Percentiles rank a stretch among this genome's conserved stretches.
Conservation (phyloP, 92 coral and sea anemone species). For the Zoanthus sociatus region DNA sequence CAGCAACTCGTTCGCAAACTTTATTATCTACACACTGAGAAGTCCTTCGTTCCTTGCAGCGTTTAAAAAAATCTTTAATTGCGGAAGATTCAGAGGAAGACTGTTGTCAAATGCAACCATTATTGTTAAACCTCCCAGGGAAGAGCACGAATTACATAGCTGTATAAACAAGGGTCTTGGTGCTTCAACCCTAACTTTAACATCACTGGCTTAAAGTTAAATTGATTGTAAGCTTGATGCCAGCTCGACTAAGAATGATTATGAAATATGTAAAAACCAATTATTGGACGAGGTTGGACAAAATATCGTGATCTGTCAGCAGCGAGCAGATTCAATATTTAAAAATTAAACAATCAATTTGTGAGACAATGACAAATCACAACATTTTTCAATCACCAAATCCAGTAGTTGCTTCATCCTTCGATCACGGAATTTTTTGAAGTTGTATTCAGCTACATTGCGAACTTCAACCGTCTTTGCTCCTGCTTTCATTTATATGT, state of each 20-base stretch:
- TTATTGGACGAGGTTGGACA: too few relatives aligned
- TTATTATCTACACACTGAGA: constrained; percentile 6
- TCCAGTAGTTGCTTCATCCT: too few relatives aligned
- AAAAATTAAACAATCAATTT: too few relatives aligned
- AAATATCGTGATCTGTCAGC: too few relatives aligned
- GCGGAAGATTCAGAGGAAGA: not conserved
- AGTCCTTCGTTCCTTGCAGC: constrained; percentile 14
- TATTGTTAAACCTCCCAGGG: not conserved
- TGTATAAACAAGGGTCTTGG: not conserved
- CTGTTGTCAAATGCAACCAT: not conserved
- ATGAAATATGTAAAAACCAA: not conserved
- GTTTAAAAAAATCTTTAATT: constrained; percentile 5
- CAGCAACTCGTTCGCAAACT: constrained; percentile 29
- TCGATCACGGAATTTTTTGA: too few relatives aligned
- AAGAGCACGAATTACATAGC: not conserved
- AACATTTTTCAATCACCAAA: too few relatives aligned
- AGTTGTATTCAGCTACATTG: too few relatives aligned
- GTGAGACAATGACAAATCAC: too few relatives aligned
- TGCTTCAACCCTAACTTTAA: not conserved
- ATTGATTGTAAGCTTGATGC: not conserved
- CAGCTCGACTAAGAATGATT: not conserved
- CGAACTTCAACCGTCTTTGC: too few relatives aligned
- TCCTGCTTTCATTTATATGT: too few relatives aligned
- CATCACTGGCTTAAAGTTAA: not conserved
- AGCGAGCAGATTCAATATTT: too few relatives aligned